Conservation (phyloP, 2,797 vertebrate species). For the Rhynchonycteris naso region DNA sequence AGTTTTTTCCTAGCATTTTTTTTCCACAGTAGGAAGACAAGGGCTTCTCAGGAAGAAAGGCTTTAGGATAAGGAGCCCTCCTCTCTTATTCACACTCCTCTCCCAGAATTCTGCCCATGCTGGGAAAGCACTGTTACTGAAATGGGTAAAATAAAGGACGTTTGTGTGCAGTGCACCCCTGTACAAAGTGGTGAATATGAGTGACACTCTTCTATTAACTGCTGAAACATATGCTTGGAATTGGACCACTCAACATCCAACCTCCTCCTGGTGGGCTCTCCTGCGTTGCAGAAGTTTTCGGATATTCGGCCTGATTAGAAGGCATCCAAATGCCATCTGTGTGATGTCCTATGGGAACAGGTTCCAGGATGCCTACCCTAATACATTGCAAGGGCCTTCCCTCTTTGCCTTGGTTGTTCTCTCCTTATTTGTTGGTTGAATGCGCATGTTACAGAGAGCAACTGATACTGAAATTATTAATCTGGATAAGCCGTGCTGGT, state of each 20-base stretch:
- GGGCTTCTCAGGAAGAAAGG: not conserved
- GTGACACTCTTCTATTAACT: not conserved
- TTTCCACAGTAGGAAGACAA: not conserved
- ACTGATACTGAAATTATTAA: not conserved
- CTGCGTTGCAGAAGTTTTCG: not conserved
- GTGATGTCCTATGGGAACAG: not conserved
- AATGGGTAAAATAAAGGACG: not conserved
- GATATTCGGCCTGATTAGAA: not conserved
- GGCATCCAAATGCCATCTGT: not conserved
- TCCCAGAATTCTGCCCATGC: not conserved
- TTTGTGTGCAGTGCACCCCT: not conserved
- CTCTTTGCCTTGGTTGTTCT: not conserved
- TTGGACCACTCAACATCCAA: no score
- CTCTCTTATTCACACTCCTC: not conserved
- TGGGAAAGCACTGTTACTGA: not conserved
- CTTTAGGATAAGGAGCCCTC: not conserved
- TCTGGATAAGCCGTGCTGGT: not conserved
- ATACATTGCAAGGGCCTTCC: not conserved
- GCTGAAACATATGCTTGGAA: not conserved
- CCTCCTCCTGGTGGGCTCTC: not conserved
- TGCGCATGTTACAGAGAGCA: not conserved
- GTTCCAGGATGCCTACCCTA: not conserved
- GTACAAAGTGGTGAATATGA: not conserved
- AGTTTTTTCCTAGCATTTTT: conserved; percentile 19
- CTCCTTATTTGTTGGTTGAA: not conserved